Base-by-base conservation (phyloP, 2,113 vertebrate genomes). In the Passer domesticus region DNA sequence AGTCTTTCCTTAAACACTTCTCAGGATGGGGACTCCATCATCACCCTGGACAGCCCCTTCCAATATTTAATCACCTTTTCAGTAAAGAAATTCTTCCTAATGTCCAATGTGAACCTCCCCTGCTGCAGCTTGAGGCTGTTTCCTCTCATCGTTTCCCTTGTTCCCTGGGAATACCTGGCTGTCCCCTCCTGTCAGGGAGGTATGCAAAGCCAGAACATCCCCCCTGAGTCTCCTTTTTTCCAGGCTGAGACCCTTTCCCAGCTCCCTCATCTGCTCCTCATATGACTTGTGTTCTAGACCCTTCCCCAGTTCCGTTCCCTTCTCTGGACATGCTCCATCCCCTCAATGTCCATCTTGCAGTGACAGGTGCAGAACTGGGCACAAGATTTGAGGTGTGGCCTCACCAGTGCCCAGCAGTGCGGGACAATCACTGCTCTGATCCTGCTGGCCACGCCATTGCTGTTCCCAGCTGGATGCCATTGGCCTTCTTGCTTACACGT, bases 251-350 rank as follows among this genome's bases (percentile, higher is more conserved):
- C 11, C 27, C 23, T 31, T 59, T 31, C 23, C 11, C 41, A 58
- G 6, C 20, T 58, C 25, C 10, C 21, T 58, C 60, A 67, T 35
- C 30, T 3, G 3, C 15, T 58, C 24, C 43, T 43, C 35, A 50
- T 1, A 11, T 4, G 53, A 50, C 2, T 39, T 16, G 7, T 13
- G 13, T 31, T 67, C 37, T 35, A 50, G 44, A 2, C 35, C 31
- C 14, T 77, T 68, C 11, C 52, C 21, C 33, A 77, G 11, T 16
- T 50, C 44, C 0, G 0, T 52, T 52, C 17, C 37, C 22, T 19
- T 14, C 46, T 1, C 63, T 44, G 46, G 63, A 52, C 37, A 37
- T 0, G 0, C 15, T 60, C 18, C 33, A 87, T 18, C 22, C 39
- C 18, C 39, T 53, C 55, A 5, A 7, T 46, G 55, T 22, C 18